phyloP scores from a whole-genome alignment of 2,113 vertebrate species.

The Peucedramus taeniatus region DNA sequence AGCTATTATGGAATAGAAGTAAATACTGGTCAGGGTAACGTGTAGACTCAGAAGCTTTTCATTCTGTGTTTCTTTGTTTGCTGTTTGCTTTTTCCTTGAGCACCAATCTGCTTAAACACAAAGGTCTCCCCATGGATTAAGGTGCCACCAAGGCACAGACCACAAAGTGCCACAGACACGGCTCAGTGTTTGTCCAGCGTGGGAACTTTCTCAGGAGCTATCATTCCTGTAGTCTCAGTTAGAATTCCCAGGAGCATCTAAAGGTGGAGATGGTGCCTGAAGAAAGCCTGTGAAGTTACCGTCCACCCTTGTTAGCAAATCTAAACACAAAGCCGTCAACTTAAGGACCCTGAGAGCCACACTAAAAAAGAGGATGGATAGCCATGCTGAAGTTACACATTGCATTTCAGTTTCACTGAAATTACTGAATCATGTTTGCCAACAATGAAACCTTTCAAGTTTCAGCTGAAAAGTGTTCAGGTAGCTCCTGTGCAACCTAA shows the following conservation, averaged over 20 bases:
- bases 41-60: slow-evolving; percentile 8
- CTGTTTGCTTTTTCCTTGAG: not conserved
- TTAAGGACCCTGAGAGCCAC: not conserved
- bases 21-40: not conserved
- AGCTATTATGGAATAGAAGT: slow-evolving; percentile 6
- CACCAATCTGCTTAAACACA: not conserved
- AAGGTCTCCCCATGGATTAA: not conserved
- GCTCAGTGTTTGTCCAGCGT: not conserved
- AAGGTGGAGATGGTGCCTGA: not conserved
- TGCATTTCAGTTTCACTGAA: not conserved
- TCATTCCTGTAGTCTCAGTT: not conserved
- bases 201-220: not conserved
- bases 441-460: not conserved
- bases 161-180: not conserved
- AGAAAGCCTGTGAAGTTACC: not conserved
- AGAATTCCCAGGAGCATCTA: not conserved
- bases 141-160: not conserved
- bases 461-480: not conserved
- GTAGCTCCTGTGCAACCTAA: not conserved
- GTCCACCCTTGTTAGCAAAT: not conserved
- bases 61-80: not conserved
- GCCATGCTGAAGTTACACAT: not conserved
- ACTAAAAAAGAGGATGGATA: not conserved
- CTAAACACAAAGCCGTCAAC: not conserved
- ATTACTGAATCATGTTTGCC: not conserved